A percentile compares a stretch with the other conserved stretches of the same genome.
Conservation (phyloP, 2,888 invertebrate genomes). For the Cyclophora albipunctata region DNA sequence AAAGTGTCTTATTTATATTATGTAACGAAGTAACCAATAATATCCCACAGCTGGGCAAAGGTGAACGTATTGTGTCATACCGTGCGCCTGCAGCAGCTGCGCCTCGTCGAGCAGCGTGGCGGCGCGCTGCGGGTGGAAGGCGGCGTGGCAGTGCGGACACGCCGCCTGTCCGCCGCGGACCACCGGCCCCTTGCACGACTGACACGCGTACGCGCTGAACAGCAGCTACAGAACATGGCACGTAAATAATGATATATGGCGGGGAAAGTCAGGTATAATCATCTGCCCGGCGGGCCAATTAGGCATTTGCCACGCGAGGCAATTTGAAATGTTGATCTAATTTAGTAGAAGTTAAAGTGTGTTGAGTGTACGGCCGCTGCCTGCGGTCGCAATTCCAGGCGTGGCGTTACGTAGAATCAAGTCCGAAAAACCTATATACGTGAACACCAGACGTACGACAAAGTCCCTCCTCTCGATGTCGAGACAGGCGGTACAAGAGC, state of each 20-base stretch:
- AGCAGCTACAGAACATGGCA: constrained; percentile 31
- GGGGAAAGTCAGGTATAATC: no score
- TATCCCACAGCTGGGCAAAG: no score
- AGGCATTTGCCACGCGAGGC: no score
- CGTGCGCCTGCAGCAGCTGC: constrained; percentile 39
- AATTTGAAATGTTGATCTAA: no score
- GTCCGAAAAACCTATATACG: no score
- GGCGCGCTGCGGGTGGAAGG: constrained; percentile 38
- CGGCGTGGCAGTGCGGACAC: constrained; percentile 50
- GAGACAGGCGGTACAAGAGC: constrained; percentile 82
- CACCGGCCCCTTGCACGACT: constrained; percentile 58
- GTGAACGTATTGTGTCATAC: constrained; percentile 16
- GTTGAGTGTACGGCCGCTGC: no score
- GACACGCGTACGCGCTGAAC: constrained; percentile 60
- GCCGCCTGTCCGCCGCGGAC: constrained; percentile 27
- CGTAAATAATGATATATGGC: background rate
- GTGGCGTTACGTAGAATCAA: no score
- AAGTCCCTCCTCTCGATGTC: constrained; percentile 46
- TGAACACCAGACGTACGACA: constrained; percentile 45
- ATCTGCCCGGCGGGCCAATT: no score
- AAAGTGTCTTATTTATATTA: no score
- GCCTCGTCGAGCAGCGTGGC: constrained; percentile 41
- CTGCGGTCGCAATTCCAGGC: no score
- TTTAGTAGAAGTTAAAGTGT: no score
- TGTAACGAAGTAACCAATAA: no score